Evolutionary conservation across 2,888 invertebrate species (phyloP).

Genomic region (Drosophila stalkeri): DNA sequence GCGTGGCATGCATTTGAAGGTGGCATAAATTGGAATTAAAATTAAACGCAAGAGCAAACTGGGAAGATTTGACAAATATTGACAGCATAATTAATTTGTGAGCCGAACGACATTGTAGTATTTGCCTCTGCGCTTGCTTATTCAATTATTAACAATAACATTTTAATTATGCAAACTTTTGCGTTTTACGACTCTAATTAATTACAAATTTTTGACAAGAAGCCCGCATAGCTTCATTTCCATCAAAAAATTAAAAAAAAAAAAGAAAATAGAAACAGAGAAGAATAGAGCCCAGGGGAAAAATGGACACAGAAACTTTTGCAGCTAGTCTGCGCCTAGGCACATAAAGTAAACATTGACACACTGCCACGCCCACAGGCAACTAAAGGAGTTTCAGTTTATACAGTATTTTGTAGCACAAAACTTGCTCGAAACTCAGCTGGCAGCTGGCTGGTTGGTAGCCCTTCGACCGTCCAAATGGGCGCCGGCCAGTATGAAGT

Average conservation of each 20-base stretch:
- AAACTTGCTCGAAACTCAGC: slow-evolving; percentile 74
- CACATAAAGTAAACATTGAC: slow-evolving; percentile 83
- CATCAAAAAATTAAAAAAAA: background rate
- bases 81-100: slow-evolving; percentile 64
- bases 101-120: slow-evolving; percentile 23
- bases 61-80: slow-evolving; percentile 66
- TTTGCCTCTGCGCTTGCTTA: slow-evolving; percentile 54
- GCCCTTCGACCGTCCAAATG: slow-evolving; percentile 20
- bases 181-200: slow-evolving; percentile 63
- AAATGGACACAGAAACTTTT: slow-evolving; percentile 47
- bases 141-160: slow-evolving; percentile 72
- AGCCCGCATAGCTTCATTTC: slow-evolving; percentile 29
- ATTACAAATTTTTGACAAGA: slow-evolving; percentile 60
- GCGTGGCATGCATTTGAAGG: background rate
- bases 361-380: slow-evolving; percentile 70
- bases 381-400: slow-evolving; percentile 48
- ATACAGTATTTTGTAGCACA: slow-evolving; percentile 55
- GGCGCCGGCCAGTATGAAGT: slow-evolving; percentile 15
- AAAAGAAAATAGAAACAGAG: too few relatives aligned
- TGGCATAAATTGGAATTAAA: slow-evolving; percentile 25
- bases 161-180: slow-evolving; percentile 51
- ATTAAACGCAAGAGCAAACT: slow-evolving; percentile 31
- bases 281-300: background rate
- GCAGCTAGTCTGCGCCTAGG: slow-evolving; percentile 54
- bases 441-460: slow-evolving; percentile 62